Conservation (phyloP, 2,797 vertebrate genomes). For the Morus bassanus region DNA sequence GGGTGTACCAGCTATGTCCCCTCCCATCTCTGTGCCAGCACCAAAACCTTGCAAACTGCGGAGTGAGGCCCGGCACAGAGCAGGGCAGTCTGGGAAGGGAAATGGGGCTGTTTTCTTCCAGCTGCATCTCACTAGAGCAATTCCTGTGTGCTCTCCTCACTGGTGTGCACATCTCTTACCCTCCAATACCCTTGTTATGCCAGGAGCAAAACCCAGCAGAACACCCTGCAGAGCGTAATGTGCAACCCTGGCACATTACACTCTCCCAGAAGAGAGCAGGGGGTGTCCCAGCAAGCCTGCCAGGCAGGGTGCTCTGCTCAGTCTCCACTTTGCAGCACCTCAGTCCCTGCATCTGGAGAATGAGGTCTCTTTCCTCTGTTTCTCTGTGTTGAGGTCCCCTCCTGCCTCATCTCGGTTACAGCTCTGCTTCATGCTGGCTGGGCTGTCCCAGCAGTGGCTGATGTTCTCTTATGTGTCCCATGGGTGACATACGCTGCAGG, state of each 20-base stretch:
- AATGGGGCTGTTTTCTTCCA: neutral
- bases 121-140: neutral
- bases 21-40: neutral
- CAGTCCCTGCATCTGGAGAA: neutral
- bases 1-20: neutral
- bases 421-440: neutral
- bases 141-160: neutral
- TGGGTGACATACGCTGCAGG: neutral
- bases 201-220: neutral
- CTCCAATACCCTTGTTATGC: neutral
- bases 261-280: too few relatives aligned
- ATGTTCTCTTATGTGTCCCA: neutral
- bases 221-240: neutral
- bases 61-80: neutral
- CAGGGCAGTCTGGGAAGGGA: neutral
- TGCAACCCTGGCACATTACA: neutral
- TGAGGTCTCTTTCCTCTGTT: neutral
- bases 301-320: neutral
- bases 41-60: rapidly evolving
- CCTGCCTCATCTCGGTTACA: neutral
- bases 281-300: neutral
- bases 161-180: neutral
- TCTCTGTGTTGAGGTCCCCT: neutral
- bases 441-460: neutral
- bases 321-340: neutral